Evolutionary conservation across 2,797 vertebrate genomes (phyloP).

Genomic region (Cacajao melanocephalus): DNA sequence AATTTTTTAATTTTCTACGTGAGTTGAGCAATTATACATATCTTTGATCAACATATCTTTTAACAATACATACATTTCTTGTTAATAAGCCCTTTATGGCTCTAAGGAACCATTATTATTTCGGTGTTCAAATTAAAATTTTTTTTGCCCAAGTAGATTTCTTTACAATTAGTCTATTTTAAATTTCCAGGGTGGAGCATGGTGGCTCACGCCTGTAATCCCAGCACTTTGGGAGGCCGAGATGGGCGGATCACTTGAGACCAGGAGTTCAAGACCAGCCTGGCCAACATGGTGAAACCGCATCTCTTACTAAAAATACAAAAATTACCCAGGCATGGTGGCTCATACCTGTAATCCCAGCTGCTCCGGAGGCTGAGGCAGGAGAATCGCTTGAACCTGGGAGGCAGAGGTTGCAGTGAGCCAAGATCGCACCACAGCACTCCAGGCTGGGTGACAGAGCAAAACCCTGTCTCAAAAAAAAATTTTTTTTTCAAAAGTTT

Average conservation of each 20-base stretch:
- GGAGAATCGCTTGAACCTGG: not conserved
- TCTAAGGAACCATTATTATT: not conserved
- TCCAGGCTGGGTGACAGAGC: not conserved
- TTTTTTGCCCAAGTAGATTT: not conserved
- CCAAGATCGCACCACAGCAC: not conserved
- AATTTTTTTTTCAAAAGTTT: not conserved
- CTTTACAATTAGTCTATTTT: not conserved
- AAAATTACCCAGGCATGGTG: not conserved
- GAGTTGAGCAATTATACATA: not conserved
- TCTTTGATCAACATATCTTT: not conserved
- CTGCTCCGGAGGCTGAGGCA: not conserved
- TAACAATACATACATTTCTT: not conserved
- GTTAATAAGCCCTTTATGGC: not conserved
- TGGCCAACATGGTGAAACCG: not conserved
- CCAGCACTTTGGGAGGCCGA: not conserved
- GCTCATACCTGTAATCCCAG: not conserved
- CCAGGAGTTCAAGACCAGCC: not conserved
- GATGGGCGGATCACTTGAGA: fast-evolving
- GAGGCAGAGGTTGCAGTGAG: not conserved
- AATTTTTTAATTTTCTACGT: not conserved
- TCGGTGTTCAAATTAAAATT: not conserved
- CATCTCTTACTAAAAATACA: not conserved
- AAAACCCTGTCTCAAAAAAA: too few species aligned
- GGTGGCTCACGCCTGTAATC: not conserved
- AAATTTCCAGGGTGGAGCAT: not conserved